phyloP scores from a whole-genome alignment of 1,140 invertebrate genomes.

The Zaprionus gabonicus region DNA sequence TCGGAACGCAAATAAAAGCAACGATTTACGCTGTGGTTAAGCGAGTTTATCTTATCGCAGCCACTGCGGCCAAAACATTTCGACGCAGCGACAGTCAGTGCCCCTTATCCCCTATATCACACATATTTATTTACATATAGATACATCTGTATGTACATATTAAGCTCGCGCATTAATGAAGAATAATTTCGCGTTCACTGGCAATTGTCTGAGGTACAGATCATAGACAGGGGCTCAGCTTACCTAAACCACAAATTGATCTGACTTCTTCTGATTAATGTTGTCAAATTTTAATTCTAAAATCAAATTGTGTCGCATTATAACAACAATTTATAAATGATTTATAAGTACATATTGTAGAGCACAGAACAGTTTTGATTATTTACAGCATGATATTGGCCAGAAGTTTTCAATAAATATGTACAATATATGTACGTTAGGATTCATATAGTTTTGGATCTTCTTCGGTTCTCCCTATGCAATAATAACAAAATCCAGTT shows the following conservation, averaged over 20 bases:
- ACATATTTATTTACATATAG: constrained; percentile 1
- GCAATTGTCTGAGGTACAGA: background rate
- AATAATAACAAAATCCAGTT: too few relatives aligned
- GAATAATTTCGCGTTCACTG: background rate
- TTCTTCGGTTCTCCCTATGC: too few relatives aligned
- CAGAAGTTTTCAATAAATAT: too few relatives aligned
- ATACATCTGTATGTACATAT: background rate
- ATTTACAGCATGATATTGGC: too few relatives aligned
- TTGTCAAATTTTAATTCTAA: too few relatives aligned
- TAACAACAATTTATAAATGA: too few relatives aligned
- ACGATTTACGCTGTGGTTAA: constrained; percentile 28
- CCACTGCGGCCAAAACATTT: constrained; percentile 9
- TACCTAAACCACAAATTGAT: background rate
- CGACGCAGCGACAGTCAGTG: constrained; percentile 12
- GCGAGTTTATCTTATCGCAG: constrained; percentile 46
- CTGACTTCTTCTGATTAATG: background rate
- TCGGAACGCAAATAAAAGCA: constrained; percentile 12
- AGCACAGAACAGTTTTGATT: too few relatives aligned
- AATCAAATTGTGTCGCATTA: too few relatives aligned
- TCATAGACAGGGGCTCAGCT: background rate
- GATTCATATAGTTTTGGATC: too few relatives aligned
- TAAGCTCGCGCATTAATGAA: background rate
- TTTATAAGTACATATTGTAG: too few relatives aligned
- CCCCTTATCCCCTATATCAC: constrained; percentile 16
- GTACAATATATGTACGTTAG: too few relatives aligned